These are phyloP conservation scores for Rhinolophus sinicus DNA, from an alignment of 2,113 vertebrate genomes.

Conservation along the genomic window DNA sequence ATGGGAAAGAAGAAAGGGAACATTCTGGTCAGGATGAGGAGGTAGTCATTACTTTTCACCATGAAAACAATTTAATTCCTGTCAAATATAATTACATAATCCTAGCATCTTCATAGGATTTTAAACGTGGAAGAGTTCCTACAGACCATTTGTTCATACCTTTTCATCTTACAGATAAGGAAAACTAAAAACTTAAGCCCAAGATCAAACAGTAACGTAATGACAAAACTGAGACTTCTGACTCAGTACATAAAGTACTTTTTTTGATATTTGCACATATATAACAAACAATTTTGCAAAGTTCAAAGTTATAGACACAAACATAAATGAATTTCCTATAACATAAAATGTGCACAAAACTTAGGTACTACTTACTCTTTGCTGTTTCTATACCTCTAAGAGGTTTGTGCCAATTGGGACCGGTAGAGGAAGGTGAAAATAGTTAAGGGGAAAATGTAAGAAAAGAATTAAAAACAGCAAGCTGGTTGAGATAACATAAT, in stretches of 20 bases:
- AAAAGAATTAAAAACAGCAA: not conserved
- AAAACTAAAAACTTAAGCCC: slow-evolving; percentile 47
- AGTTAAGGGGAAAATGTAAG: slow-evolving; percentile 5
- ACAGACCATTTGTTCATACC: slow-evolving; percentile 55
- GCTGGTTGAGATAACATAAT: not conserved
- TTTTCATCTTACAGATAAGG: slow-evolving; percentile 31
- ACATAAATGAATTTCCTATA: not conserved
- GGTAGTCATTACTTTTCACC: slow-evolving; percentile 35
- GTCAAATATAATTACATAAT: slow-evolving; percentile 61
- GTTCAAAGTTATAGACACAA: not conserved
- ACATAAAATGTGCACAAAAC: not conserved
- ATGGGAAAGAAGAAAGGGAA: slow-evolving; percentile 27
- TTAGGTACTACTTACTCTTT: not conserved
- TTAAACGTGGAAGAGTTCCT: slow-evolving; percentile 46
- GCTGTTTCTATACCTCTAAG: not conserved
- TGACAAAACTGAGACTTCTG: slow-evolving; percentile 5
- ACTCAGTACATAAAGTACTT: not conserved
- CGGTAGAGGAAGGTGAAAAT: not conserved
- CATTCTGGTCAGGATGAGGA: not conserved
- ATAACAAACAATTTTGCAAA: slow-evolving; percentile 10
- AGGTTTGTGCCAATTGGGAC: not conserved
- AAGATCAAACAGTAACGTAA: slow-evolving; percentile 46
- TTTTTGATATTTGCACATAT: not conserved
- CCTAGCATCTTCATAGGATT: slow-evolving; percentile 45
- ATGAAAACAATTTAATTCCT: slow-evolving; percentile 57